Conservation (phyloP, 2,888 invertebrate genomes). For the Stenoptilia bipunctidactyla region DNA sequence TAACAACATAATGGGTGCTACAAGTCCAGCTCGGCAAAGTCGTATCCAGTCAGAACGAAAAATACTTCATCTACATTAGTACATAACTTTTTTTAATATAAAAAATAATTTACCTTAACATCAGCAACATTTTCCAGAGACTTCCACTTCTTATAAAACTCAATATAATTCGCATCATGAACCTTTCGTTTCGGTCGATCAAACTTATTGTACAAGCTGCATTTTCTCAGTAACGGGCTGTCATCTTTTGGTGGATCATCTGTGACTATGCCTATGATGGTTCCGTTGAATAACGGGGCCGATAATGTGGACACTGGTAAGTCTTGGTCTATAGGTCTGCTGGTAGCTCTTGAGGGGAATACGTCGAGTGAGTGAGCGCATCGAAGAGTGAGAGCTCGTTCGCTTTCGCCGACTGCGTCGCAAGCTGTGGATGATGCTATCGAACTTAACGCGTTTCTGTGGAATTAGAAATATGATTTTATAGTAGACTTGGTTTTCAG, state of each 20-base stretch:
- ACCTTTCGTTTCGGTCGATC: constrained; percentile 48
- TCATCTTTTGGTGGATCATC: constrained; percentile 46
- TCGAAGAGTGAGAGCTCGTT: constrained; percentile 28
- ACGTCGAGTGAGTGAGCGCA: constrained; percentile 38
- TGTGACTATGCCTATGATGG: constrained; percentile 42
- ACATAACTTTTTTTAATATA: no score
- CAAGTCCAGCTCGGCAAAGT: no score
- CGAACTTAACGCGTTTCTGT: constrained; percentile 72
- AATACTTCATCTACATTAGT: no score
- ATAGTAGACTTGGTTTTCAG: no score
- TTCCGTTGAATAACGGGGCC: constrained; percentile 55
- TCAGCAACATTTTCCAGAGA: constrained; percentile 79
- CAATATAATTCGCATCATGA: constrained; percentile 52
- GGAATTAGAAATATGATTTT: no score
- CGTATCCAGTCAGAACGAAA: no score
- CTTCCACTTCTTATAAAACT: constrained; percentile 80
- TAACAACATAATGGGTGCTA: no score
- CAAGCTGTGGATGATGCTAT: constrained; percentile 76
- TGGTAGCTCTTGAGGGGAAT: constrained; percentile 29
- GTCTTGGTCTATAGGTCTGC: constrained; percentile 47
- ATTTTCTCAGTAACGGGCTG: constrained; percentile 60
- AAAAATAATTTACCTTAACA: constrained; percentile 30
- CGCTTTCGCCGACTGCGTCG: constrained; percentile 23
- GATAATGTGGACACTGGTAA: constrained; percentile 44
- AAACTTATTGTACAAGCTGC: constrained; percentile 44